These are phyloP conservation scores for Pimephales promelas DNA, from an alignment of 2,113 vertebrate genomes.

Conservation along the genomic window DNA sequence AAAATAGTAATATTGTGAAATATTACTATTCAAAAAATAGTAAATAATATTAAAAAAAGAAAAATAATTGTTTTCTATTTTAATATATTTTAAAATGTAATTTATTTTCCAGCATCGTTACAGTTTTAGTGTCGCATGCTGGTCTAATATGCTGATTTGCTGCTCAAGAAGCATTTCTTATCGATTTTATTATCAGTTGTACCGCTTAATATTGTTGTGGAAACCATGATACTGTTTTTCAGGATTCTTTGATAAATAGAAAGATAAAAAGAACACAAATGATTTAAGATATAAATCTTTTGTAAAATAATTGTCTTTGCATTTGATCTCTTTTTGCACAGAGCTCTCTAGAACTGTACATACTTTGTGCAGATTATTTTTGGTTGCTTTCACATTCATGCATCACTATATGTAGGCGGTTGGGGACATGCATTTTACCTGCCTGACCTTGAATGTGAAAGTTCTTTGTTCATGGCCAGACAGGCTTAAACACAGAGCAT, in stretches of 20 bases:
- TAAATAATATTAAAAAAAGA: too few relatives aligned
- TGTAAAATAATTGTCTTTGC: too few relatives aligned
- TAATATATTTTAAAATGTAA: background rate
- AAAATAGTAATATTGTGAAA: too few relatives aligned
- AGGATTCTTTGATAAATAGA: too few relatives aligned
- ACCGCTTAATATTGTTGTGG: background rate
- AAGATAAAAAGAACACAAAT: too few relatives aligned
- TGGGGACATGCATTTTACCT: background rate
- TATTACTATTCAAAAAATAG: too few relatives aligned
- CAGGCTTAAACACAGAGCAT: background rate
- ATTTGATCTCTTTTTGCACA: background rate
- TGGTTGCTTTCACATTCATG: background rate
- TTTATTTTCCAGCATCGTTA: background rate
- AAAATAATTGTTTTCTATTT: too few relatives aligned
- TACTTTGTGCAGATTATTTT: background rate
- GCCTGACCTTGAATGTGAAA: constrained; percentile 12
- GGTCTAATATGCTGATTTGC: background rate
- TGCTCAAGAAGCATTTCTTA: background rate
- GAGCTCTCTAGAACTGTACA: background rate
- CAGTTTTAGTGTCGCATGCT: background rate
- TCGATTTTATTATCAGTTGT: background rate
- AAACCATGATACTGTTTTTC: background rate
- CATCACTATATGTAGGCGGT: background rate
- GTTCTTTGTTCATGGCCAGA: background rate
- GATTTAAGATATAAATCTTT: too few relatives aligned